Percentiles rank a stretch among this genome's conserved stretches.
phyloP scores from a whole-genome alignment of 2,888 invertebrate genomes.

The Macrosiphum euphorbiae region DNA sequence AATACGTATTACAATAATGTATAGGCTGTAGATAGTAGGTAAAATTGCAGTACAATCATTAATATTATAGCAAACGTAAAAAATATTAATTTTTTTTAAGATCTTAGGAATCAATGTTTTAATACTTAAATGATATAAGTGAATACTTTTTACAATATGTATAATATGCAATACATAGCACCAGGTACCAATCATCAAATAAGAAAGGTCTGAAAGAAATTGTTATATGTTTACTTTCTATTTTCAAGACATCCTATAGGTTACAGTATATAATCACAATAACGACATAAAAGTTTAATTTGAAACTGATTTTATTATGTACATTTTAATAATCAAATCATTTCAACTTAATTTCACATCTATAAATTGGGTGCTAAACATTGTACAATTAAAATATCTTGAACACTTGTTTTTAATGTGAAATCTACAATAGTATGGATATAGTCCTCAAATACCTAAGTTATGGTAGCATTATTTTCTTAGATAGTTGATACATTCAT shows the following conservation, averaged over 20 bases:
- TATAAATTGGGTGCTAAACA: not conserved
- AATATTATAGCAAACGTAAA: not conserved
- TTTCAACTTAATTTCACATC: not conserved
- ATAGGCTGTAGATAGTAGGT: not conserved
- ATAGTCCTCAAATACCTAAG: not conserved
- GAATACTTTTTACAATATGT: not conserved
- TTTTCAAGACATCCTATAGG: not conserved
- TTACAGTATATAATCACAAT: not conserved
- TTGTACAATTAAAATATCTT: not conserved
- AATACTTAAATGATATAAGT: not conserved
- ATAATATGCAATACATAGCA: not conserved
- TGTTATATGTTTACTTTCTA: slow-evolving; percentile 19
- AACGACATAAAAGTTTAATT: not conserved
- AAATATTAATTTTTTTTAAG: not conserved
- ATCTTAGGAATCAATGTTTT: not conserved
- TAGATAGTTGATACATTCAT: not conserved
- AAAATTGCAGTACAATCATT: not conserved
- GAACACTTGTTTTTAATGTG: not conserved
- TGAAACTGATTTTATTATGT: not conserved
- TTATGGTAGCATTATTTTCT: not conserved
- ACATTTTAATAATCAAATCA: not conserved
- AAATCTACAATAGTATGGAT: not conserved
- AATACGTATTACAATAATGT: not conserved
- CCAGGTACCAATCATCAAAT: not conserved
- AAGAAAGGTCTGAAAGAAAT: slow-evolving; percentile 13